Percentiles rank a stretch among this genome's conserved stretches.
Evolutionary conservation across 2,797 vertebrate genomes (phyloP).

Genomic region (Propithecus perrieri): DNA sequence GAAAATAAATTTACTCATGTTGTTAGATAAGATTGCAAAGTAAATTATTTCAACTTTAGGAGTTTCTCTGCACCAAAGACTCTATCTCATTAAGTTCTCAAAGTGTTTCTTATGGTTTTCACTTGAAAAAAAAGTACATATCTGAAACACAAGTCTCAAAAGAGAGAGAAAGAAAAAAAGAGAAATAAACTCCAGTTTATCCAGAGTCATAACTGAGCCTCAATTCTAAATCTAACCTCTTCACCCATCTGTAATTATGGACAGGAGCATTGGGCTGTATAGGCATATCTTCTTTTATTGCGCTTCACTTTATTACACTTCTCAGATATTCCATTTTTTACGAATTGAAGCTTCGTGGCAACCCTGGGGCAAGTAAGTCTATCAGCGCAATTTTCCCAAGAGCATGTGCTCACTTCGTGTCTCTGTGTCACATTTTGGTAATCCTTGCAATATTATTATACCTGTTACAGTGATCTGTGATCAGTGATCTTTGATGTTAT

Average conservation of each 20-base stretch:
- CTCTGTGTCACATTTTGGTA: neutral
- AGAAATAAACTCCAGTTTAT: neutral
- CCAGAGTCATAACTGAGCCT: neutral
- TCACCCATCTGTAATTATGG: neutral
- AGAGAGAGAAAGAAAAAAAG: neutral
- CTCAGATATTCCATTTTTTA: neutral
- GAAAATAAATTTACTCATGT: conserved; percentile 39
- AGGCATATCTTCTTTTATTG: neutral
- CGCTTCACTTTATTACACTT: neutral
- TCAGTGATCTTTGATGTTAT: too few relatives aligned
- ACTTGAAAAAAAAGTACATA: neutral
- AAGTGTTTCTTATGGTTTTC: conserved; percentile 38
- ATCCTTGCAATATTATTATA: neutral
- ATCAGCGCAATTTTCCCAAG: neutral
- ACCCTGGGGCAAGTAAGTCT: neutral
- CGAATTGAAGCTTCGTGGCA: neutral
- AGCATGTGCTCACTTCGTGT: neutral
- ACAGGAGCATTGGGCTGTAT: neutral
- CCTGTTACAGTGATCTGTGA: too few relatives aligned
- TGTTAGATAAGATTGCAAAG: conserved; percentile 48
- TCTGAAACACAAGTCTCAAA: neutral
- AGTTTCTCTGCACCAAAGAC: neutral
- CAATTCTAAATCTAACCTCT: neutral
- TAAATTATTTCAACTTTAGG: conserved; percentile 16
- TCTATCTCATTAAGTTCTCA: conserved; percentile 30